Base-by-base conservation (phyloP, 2,888 invertebrate species). In the Tribolium freemani region DNA sequence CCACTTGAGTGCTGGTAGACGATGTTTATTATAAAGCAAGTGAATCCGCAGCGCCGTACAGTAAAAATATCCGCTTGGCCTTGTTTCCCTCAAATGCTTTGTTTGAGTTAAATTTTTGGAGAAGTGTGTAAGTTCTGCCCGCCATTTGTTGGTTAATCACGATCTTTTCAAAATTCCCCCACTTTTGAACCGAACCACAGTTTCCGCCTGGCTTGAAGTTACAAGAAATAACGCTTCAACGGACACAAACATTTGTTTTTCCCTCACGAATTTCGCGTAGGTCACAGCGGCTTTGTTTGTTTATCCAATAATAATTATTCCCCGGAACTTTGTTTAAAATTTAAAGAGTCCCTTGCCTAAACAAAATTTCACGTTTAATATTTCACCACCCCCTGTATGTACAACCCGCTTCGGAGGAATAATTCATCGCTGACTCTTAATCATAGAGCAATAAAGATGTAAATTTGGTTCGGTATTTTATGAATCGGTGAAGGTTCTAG, bases 231-330 rank as follows among this genome's bases (percentile, higher is more conserved):
- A 51, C 51, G 51, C 51, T 21, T 20, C 20, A 16, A 51, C 51
- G 51, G 21, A 21, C 31, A 10, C 30, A 31, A 56, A 56, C 54
- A 84, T 68, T 68, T 68, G 58, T 56, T 68, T 68, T 58, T 38
- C 58, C 45, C 26, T 26, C 16, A 26, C 26, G 26, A 26, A 26
- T 26, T 51, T 67, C 46, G 31, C 57, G 51, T 45, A 56, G 20
- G 10, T 10, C 13, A 11, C 11, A 57, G 38, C 16, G 57, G 44
- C 9, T 5, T 26, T 51, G 51, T 51, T 16, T 51, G 51, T 51
- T 51, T 21, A 51, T 13, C 9, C 38, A 38, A 20, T 16, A 38
- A 20, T 16, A 21, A 51, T 51, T 16, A 21, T 51, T 51, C 20
- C 38, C 38, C 38, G 38, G 57, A 44, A 57, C 38, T 38, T 38